These are phyloP conservation scores for Brachionus asplanchnoidis DNA, from an alignment of 1,140 invertebrate genomes.

Conservation along the genomic window DNA sequence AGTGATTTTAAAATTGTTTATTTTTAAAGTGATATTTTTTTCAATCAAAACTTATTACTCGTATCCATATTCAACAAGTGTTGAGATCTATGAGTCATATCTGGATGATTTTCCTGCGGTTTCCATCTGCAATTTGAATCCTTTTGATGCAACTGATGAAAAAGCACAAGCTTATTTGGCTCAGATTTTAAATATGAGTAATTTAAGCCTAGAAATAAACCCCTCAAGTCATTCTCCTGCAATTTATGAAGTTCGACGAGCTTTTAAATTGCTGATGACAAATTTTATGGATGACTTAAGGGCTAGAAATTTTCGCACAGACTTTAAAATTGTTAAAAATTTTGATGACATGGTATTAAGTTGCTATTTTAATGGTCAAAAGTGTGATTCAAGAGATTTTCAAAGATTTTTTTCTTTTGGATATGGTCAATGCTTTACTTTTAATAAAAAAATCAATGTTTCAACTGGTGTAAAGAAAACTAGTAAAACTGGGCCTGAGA, in stretches of 20 bases:
- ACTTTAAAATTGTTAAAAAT: not conserved
- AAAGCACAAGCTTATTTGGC: too few species aligned
- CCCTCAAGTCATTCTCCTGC: not conserved
- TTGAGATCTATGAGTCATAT: not conserved
- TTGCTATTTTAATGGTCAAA: slow-evolving; percentile 19
- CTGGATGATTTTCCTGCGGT: not conserved
- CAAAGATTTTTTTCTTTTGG: not conserved
- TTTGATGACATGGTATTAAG: not conserved
- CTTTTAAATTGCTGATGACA: not conserved
- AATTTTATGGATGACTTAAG: not conserved
- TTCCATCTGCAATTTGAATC: not conserved
- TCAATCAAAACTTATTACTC: not conserved
- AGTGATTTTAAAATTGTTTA: not conserved
- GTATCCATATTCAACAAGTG: not conserved
- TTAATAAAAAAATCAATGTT: not conserved
- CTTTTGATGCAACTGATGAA: not conserved
- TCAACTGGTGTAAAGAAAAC: not conserved
- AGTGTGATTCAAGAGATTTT: not conserved
- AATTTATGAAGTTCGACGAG: not conserved
- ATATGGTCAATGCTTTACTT: slow-evolving; percentile 24
- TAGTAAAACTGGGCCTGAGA: not conserved
- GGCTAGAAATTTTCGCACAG: not conserved
- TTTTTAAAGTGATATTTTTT: not conserved
- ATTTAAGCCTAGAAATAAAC: not conserved
- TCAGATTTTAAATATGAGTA: not conserved